phyloP scores from a whole-genome alignment of 2,797 vertebrate species.

The Amblyraja radiata region DNA sequence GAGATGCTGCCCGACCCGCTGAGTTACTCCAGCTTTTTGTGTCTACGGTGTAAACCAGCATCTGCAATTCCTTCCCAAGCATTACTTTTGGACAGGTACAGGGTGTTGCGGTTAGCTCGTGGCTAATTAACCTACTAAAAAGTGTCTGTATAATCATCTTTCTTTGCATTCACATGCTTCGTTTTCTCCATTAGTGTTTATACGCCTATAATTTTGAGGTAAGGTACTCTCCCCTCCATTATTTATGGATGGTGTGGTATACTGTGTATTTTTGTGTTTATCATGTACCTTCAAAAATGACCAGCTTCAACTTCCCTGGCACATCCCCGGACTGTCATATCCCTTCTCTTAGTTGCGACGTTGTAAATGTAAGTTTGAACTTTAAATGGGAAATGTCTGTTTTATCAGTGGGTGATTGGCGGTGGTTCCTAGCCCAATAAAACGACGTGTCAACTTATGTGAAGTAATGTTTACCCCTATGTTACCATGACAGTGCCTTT shows the following conservation, averaged over 20 bases:
- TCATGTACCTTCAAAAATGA: no score
- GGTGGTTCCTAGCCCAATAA: not conserved
- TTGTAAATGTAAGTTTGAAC: not conserved
- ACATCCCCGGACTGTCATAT: not conserved
- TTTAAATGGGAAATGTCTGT: not conserved
- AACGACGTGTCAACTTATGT: not conserved
- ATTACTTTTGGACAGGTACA: not conserved
- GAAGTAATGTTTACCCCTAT: not conserved
- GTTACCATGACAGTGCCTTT: not conserved
- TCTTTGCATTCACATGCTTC: not conserved
- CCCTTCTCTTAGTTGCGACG: not conserved
- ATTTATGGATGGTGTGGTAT: no score
- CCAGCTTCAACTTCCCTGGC: no score
- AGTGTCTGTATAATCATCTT: not conserved
- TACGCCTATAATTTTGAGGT: not conserved
- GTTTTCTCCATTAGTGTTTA: not conserved
- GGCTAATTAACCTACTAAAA: not conserved
- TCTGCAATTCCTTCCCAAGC: no score
- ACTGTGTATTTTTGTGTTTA: no score
- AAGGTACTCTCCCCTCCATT: no score
- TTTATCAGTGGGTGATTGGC: not conserved
- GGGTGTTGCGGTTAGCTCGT: not conserved
- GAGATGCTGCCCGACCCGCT: no score
- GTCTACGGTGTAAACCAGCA: no score
- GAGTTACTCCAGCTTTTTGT: no score